phyloP scores from a whole-genome alignment of 2,888 invertebrate genomes.

The Lasioglossum figueresi region DNA sequence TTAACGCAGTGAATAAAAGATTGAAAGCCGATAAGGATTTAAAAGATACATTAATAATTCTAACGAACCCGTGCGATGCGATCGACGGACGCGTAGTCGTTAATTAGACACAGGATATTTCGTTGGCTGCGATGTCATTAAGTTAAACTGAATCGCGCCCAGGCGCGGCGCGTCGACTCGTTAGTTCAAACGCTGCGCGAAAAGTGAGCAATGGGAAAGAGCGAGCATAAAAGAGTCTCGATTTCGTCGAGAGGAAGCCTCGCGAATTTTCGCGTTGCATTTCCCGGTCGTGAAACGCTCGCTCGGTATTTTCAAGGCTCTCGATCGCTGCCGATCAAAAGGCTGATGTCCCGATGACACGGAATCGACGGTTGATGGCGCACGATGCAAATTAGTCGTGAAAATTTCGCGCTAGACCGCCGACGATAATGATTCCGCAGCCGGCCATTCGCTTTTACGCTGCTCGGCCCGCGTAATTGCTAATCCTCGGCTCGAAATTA shows the following conservation, averaged over 20 bases:
- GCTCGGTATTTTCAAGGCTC: neutral
- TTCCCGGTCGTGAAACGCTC: neutral
- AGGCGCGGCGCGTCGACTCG: neutral
- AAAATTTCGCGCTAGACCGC: neutral
- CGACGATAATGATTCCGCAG: neutral
- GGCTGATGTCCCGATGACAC: neutral
- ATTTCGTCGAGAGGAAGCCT: neutral
- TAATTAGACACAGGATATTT: slow-evolving; percentile 7
- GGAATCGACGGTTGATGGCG: slow-evolving; percentile 9
- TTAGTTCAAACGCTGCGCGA: neutral
- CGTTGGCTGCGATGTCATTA: neutral
- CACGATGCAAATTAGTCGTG: slow-evolving; percentile 1
- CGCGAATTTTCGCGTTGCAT: neutral
- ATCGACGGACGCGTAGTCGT: neutral
- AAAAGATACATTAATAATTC: neutral
- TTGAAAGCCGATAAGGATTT: neutral
- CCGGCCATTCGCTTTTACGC: neutral
- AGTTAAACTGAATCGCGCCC: neutral
- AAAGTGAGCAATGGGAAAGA: neutral
- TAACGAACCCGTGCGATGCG: neutral
- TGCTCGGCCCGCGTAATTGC: neutral
- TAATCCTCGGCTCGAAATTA: neutral
- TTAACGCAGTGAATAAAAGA: neutral
- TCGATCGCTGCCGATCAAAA: neutral
- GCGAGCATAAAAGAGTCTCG: neutral